Evolutionary conservation across 2,113 vertebrate species (phyloP).

Genomic region (Paramormyrops kingsleyae): DNA sequence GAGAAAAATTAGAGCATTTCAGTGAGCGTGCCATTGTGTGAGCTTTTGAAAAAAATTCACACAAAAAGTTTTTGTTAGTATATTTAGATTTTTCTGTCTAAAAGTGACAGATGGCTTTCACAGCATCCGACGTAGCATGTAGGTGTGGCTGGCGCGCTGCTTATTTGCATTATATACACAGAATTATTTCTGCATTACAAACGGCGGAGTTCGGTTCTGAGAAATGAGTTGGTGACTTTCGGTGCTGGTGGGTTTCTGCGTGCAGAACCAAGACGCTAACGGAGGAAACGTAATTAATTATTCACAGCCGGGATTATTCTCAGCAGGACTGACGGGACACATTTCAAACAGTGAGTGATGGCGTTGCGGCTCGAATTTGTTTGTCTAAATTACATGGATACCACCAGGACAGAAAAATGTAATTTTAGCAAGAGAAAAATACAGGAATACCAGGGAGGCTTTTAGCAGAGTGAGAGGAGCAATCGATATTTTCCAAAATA

Average conservation of each 20-base stretch:
- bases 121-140: background rate
- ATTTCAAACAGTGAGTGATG: background rate
- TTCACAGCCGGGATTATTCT: background rate
- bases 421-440: background rate
- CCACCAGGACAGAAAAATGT: background rate
- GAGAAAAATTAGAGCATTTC: background rate
- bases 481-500: background rate
- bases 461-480: background rate
- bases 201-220: background rate
- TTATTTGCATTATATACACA: background rate
- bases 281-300: background rate
- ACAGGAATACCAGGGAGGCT: background rate
- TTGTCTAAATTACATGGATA: constrained; percentile 9
- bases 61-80: background rate
- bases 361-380: background rate
- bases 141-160: background rate
- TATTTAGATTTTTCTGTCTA: background rate
- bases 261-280: background rate
- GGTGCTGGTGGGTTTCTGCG: background rate
- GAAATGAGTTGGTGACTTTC: background rate
- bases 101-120: background rate
- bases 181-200: background rate
- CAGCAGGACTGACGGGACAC: background rate
- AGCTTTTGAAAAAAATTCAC: background rate
- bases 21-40: background rate